Evolutionary conservation across 2,888 invertebrate species (phyloP).

Genomic region (Clunio marinus): DNA sequence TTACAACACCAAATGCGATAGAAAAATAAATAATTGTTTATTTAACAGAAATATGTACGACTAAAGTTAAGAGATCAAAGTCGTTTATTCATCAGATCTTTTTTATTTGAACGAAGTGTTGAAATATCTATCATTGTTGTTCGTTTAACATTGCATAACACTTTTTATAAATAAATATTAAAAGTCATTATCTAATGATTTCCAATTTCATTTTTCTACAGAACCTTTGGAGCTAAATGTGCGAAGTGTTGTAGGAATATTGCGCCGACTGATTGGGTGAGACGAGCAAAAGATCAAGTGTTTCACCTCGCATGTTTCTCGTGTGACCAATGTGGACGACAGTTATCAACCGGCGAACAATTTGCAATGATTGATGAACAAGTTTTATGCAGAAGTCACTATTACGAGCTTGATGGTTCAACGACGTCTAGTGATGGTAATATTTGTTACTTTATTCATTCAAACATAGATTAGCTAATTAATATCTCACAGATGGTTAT

Average conservation of each 20-base stretch:
- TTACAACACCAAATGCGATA: no score
- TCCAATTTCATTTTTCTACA: no score
- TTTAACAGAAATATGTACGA: no score
- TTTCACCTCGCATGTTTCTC: conserved; percentile 99
- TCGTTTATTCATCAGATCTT: no score
- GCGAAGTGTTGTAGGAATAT: conserved; percentile 91
- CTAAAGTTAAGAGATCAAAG: no score
- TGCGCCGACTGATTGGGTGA: conserved; percentile 95
- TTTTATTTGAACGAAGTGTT: no score
- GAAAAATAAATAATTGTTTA: no score
- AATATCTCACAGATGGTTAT: conserved; percentile 64
- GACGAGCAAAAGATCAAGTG: conserved; percentile 88
- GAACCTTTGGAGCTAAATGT: conserved; percentile 95
- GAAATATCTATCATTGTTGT: no score
- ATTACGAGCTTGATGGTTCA: conserved; percentile 90
- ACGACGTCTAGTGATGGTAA: conserved; percentile 85
- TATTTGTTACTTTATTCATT: conserved; percentile 42
- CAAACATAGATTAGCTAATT: conserved; percentile 21
- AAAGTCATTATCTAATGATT: conserved; percentile 44
- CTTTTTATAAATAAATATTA: no score
- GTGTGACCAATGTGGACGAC: conserved; percentile 91
- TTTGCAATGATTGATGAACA: conserved; percentile 93
- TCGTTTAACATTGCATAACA: no score
- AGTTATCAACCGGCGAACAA: conserved; percentile 92
- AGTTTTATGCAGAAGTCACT: conserved; percentile 96